Evolutionary conservation across 2,797 vertebrate genomes (phyloP).

Genomic region (Sebastes goodei): DNA sequence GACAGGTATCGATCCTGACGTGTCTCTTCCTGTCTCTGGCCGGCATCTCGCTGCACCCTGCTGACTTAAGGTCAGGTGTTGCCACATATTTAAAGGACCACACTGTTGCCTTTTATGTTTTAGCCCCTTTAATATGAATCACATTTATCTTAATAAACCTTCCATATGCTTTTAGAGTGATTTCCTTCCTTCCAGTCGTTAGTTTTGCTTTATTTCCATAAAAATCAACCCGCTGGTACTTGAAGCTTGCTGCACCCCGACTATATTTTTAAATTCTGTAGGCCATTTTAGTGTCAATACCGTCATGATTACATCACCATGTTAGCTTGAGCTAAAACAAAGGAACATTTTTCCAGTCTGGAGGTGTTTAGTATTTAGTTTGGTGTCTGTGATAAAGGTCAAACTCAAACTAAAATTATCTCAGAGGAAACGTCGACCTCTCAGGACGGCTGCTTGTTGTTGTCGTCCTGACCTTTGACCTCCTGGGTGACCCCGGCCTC

Average conservation of each 20-base stretch:
- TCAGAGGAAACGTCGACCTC: not conserved
- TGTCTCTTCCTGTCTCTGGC: not conserved
- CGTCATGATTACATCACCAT: too few relatives aligned
- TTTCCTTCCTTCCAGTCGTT: too few relatives aligned
- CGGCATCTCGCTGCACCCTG: not conserved
- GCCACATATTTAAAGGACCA: too few relatives aligned
- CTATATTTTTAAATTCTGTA: too few relatives aligned
- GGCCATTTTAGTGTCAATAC: too few relatives aligned
- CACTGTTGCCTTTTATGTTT: too few relatives aligned
- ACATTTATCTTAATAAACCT: too few relatives aligned
- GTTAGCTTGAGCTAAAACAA: accelerated
- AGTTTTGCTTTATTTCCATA: too few relatives aligned
- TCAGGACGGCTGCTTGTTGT: not conserved
- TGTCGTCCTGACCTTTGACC: not conserved
- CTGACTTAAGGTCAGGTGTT: not conserved
- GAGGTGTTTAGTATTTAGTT: too few relatives aligned
- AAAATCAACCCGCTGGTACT: accelerated
- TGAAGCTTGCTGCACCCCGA: too few relatives aligned
- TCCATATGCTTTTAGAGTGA: too few relatives aligned
- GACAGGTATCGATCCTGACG: not conserved
- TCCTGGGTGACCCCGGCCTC: not conserved
- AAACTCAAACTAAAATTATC: not conserved
- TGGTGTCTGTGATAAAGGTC: not conserved
- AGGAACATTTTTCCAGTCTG: not conserved
- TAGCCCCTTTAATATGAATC: too few relatives aligned